phyloP scores from a whole-genome alignment of 30 jellyfish, hydroid and myxozoan species.

The Hydractinia echinata region DNA sequence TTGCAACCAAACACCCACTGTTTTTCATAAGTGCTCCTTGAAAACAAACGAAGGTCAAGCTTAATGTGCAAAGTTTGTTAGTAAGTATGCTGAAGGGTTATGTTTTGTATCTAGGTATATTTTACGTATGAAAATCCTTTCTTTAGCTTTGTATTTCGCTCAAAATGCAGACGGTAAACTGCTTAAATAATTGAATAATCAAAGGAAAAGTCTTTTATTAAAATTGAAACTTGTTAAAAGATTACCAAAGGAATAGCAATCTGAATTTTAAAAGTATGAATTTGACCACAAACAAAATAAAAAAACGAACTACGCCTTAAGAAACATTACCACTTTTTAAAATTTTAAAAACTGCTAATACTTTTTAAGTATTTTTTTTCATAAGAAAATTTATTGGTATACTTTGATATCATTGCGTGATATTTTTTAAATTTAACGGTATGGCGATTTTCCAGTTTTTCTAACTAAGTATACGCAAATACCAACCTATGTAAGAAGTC shows the following conservation, averaged over 20 bases:
- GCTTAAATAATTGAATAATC: background rate
- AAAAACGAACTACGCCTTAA: too few relatives aligned
- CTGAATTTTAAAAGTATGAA: too few relatives aligned
- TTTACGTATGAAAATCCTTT: background rate
- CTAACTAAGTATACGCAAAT: background rate
- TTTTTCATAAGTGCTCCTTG: constrained; percentile 96
- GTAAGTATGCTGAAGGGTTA: background rate
- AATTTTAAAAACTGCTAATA: too few relatives aligned
- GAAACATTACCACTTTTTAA: too few relatives aligned
- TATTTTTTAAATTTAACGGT: too few relatives aligned
- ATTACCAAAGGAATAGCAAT: too few relatives aligned
- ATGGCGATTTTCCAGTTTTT: too few relatives aligned
- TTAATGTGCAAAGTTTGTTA: background rate
- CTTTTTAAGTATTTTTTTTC: too few relatives aligned
- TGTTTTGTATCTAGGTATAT: background rate
- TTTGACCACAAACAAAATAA: too few relatives aligned
- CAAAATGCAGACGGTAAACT: background rate
- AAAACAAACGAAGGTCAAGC: background rate
- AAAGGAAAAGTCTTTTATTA: background rate
- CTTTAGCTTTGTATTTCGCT: background rate
- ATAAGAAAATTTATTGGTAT: too few relatives aligned
- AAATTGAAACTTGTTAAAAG: too few relatives aligned
- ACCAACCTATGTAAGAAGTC: constrained; percentile 85
- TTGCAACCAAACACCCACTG: constrained; percentile 88
- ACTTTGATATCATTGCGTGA: too few relatives aligned